Base-by-base conservation (phyloP, 1,140 invertebrate genomes). In the Samia ricini region DNA sequence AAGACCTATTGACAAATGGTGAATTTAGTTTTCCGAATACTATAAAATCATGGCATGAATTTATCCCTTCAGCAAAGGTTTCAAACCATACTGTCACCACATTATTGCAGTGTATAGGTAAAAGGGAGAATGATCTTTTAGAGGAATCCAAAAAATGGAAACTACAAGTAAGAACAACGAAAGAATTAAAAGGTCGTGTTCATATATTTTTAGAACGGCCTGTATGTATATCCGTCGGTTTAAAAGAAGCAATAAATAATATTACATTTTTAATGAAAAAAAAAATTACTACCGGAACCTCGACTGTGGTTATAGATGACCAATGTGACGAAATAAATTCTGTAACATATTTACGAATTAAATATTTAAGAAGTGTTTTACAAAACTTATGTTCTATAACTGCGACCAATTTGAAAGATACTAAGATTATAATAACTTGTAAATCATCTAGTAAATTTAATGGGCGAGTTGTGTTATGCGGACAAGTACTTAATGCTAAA, bases 1-100 rank as follows among this genome's bases (percentile, higher is more conserved):
- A 89, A 49, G 87, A 91, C 66, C 75, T 92, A 15, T 58, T 69
- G 22, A 70, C 54, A 33, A 80, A 86, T 62, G 92, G 92, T 29
- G 92, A 93, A 36, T 81, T 92, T 8, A 91, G 88, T 80, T 93
- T 93, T 75, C 79, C 85, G 57, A 81, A 78, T 50, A 88, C 79
- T 48, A 63, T 88, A n/a, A 79, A 88, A 73, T 83, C 86, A 20
- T 93, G 92, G 92, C 86, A 78, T 69, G 81, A 76, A 64, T 83
- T 82, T 72, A 65, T 91, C 50, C 59, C 59, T 33, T 56, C 64
- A 23, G 26, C 57, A 36, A 54, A 70, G 21, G 36, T 57, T 29
- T 36, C 56, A 29, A 42, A 60, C 23, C 65, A 74, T 42, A 54
- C 54, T 51, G 61, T 71, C 6, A 57, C 52, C 23, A 72, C 65